A percentile compares a stretch with the other conserved stretches of the same genome.
Evolutionary conservation across 1,140 invertebrate genomes (phyloP).

Genomic region (Batillaria attramentaria): DNA sequence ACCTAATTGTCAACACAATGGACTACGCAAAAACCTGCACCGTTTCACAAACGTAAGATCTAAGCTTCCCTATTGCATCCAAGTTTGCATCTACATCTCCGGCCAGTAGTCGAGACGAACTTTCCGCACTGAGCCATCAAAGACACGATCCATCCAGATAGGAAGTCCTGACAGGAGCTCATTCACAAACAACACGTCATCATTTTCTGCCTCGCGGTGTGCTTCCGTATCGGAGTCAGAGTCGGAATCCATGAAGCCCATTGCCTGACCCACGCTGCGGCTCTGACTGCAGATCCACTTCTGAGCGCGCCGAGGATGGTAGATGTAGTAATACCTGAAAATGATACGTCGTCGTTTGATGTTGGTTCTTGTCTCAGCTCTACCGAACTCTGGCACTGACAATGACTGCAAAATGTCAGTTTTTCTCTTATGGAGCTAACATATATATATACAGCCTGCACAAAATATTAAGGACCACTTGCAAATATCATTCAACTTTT

Average conservation of each 20-base stretch:
- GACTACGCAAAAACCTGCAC: no score
- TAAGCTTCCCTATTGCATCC: no score
- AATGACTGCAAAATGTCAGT: no score
- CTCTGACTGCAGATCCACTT: conserved; percentile 51
- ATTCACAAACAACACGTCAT: conserved; percentile 73
- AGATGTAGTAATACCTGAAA: conserved; percentile 78
- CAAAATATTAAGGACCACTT: no score
- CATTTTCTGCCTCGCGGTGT: conserved; percentile 36
- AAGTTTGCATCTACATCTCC: conserved; percentile 46
- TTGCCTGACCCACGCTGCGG: conserved; percentile 35
- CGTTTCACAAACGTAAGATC: no score
- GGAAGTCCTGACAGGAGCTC: conserved; percentile 91
- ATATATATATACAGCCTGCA: no score
- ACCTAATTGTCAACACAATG: no score
- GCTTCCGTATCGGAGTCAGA: conserved; percentile 43
- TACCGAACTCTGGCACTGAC: no score
- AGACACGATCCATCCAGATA: conserved; percentile 96
- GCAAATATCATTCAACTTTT: no score
- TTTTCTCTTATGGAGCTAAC: no score
- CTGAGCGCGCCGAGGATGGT: conserved; percentile 86
- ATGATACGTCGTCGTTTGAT: no score
- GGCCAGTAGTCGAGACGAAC: conserved; percentile 99
- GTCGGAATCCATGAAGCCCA: conserved; percentile 54
- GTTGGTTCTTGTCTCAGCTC: no score
- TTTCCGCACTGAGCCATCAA: conserved; percentile 94